Conservation (phyloP, 2,113 vertebrate species). For the Chloropsis cyanopogon region DNA sequence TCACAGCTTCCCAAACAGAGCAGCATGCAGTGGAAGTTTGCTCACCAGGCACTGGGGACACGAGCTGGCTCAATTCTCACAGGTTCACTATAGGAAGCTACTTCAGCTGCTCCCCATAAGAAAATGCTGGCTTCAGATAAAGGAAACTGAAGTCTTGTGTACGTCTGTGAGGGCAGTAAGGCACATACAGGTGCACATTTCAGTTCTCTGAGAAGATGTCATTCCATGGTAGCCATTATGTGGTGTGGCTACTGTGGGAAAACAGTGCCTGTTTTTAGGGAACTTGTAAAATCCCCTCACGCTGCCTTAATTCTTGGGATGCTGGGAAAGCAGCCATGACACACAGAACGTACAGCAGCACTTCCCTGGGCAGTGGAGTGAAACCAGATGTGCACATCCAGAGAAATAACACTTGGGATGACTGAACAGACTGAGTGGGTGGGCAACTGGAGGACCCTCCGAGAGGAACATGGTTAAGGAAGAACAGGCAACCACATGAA, state of each 20-base stretch:
- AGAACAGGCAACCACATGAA: constrained; percentile 57
- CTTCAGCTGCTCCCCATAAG: not conserved
- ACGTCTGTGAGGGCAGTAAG: not conserved
- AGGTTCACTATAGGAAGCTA: not conserved
- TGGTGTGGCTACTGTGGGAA: constrained; percentile 67
- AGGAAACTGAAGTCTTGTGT: not conserved
- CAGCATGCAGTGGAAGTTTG: not conserved
- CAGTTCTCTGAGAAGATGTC: constrained; percentile 19
- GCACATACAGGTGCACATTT: constrained; percentile 44
- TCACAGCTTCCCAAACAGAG: not conserved
- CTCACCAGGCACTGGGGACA: not conserved
- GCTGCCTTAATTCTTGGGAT: constrained; percentile 67
- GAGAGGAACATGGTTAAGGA: constrained; percentile 53
- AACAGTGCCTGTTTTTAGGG: constrained; percentile 54
- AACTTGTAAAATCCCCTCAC: constrained; percentile 76
- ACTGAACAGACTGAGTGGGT: constrained; percentile 74
- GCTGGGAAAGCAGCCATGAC: constrained; percentile 78
- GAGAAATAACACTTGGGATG: constrained; percentile 74
- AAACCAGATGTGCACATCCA: constrained; percentile 74
- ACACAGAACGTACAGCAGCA: constrained; percentile 72
- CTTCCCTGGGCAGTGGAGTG: constrained; percentile 73
- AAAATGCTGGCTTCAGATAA: not conserved
- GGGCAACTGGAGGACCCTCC: constrained; percentile 67
- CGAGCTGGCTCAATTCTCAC: not conserved
- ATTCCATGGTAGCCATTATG: not conserved